Percentiles rank a stretch among this genome's conserved stretches.
Evolutionary conservation across 2,888 invertebrate genomes (phyloP).

Genomic region (Oithona nana): DNA sequence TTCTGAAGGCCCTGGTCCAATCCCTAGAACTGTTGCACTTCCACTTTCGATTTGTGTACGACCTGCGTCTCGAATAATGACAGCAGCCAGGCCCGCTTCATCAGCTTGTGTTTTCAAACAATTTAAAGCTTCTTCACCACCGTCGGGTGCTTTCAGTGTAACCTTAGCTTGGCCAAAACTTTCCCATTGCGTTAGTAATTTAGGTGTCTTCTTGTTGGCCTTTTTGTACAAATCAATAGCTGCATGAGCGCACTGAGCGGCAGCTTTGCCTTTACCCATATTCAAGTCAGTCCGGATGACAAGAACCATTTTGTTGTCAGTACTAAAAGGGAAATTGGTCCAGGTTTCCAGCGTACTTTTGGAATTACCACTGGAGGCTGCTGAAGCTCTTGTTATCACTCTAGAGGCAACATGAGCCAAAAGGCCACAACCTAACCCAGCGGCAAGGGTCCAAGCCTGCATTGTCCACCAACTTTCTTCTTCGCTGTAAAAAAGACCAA

Average conservation of each 20-base stretch:
- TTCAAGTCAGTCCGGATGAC: slow-evolving; percentile 72
- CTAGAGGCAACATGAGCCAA: neutral
- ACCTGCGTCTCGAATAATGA: slow-evolving; percentile 71
- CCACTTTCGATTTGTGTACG: slow-evolving; percentile 78
- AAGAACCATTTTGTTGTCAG: slow-evolving; percentile 47
- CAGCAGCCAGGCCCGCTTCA: slow-evolving; percentile 44
- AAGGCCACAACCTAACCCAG: neutral
- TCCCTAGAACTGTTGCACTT: slow-evolving; percentile 67
- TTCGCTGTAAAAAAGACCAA: too few relatives aligned
- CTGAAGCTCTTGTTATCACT: neutral
- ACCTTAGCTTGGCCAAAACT: slow-evolving; percentile 65
- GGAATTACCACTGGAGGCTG: neutral
- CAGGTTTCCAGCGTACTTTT: neutral
- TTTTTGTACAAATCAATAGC: slow-evolving; percentile 66
- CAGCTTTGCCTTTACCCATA: slow-evolving; percentile 87
- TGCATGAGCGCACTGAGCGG: slow-evolving; percentile 61
- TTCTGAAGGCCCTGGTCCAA: slow-evolving; percentile 69
- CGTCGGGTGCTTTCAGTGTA: slow-evolving; percentile 7
- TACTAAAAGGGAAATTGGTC: neutral
- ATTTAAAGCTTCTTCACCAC: neutral
- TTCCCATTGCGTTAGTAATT: slow-evolving; percentile 45
- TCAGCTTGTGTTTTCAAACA: neutral
- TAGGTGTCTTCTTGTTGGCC: slow-evolving; percentile 40
- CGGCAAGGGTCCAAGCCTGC: neutral
- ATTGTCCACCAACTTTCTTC: neutral